A percentile compares a stretch with the other conserved stretches of the same genome.
These are phyloP conservation scores for Ariopsis seemanni DNA, from an alignment of 2,113 vertebrate species.

Conservation along the genomic window DNA sequence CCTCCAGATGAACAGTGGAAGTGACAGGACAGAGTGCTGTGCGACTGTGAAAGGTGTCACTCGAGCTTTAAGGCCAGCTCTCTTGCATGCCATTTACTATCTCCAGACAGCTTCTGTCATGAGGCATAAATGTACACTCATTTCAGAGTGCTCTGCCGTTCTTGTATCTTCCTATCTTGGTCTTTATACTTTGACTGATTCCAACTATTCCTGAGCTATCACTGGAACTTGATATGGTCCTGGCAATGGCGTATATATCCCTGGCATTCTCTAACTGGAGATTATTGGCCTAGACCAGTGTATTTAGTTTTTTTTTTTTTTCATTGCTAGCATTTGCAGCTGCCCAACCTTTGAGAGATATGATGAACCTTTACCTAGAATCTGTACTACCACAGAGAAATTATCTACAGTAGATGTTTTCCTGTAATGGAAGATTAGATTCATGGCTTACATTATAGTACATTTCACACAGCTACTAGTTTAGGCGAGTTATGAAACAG, in stretches of 20 bases:
- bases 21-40: conserved; percentile 28
- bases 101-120: conserved; percentile 51
- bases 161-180: conserved; percentile 45
- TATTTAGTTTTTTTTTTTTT: conserved; percentile 25
- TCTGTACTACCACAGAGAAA: not conserved
- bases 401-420: not conserved
- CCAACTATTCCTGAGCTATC: conserved; percentile 31
- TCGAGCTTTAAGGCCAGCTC: conserved; percentile 36
- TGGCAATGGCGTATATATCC: conserved; percentile 23
- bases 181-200: conserved; percentile 43
- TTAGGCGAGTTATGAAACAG: not conserved
- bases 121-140: conserved; percentile 47
- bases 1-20: conserved; percentile 35
- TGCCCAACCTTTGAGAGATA: not conserved
- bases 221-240: conserved; percentile 36
- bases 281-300: conserved; percentile 16
- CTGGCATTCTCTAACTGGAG: conserved; percentile 32
- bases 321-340: conserved; percentile 8
- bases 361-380: not conserved
- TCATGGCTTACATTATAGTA: not conserved
- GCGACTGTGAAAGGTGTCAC: conserved; percentile 37
- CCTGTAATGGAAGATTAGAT: not conserved
- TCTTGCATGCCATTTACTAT: conserved; percentile 52
- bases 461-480: not conserved
- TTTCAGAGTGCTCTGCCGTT: conserved; percentile 37